These are phyloP conservation scores for Nysson spinosus DNA, from an alignment of 2,888 invertebrate species.

Conservation along the genomic window DNA sequence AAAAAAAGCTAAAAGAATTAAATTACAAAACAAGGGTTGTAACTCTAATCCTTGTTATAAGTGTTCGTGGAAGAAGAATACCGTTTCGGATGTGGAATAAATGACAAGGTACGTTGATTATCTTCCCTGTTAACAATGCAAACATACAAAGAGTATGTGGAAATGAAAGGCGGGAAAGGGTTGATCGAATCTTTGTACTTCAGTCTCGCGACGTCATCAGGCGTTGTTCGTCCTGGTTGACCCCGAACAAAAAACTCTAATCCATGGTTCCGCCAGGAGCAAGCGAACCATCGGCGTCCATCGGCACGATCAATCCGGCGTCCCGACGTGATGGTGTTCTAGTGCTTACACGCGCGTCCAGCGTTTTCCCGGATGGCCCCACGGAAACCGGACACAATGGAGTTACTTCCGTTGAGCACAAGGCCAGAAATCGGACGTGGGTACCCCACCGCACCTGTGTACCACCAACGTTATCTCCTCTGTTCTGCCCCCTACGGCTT, in stretches of 20 bases:
- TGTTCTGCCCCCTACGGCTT: slow-evolving; percentile 54
- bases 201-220: slow-evolving; percentile 8
- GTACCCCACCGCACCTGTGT: slow-evolving; percentile 48
- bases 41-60: too few species aligned
- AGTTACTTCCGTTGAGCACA: slow-evolving; percentile 70
- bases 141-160: too few species aligned
- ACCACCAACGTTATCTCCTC: slow-evolving; percentile 36
- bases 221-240: slow-evolving; percentile 54
- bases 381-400: slow-evolving; percentile 73
- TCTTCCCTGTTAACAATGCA: too few species aligned
- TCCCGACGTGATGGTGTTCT: slow-evolving; percentile 10
- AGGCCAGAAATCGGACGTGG: slow-evolving; percentile 70
- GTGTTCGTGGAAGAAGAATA: too few species aligned
- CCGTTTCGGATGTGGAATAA: too few species aligned
- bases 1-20: too few species aligned
- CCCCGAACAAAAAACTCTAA: slow-evolving; percentile 69
- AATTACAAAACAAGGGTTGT: too few species aligned
- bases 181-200: slow-evolving; percentile 12
- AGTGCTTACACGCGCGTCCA: slow-evolving; percentile 43
- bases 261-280: slow-evolving; percentile 74
- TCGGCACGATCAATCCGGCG: slow-evolving; percentile 40
- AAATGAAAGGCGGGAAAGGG: too few species aligned
- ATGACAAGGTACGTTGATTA: too few species aligned
- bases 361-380: slow-evolving; percentile 75
- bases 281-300: slow-evolving; percentile 32